Base-by-base conservation (phyloP, 2,113 vertebrate species). In the Circaetus cinerascens region DNA sequence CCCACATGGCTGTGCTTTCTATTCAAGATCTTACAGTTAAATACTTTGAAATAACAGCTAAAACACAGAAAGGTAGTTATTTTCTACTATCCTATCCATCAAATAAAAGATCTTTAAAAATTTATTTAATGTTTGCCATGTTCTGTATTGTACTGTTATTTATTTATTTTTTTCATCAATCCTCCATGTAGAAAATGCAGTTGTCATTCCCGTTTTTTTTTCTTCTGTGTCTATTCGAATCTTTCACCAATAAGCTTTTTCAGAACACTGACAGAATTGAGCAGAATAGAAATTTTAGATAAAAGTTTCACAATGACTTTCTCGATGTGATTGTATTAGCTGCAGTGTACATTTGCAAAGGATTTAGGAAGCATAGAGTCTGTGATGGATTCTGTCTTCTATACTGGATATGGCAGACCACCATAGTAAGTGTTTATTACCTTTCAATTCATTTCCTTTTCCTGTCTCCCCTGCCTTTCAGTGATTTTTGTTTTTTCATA, bases 11-110 rank as follows among this genome's bases (percentile, higher is more conserved):
- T 46, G 99, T 99, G 13, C 98, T 99, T 59, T 99, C 99, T 92
- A 99, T 99, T 86, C 99, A 99, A 90, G 99, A 99, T 94, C 98
- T 99, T 93, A 99, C 99, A 32, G 99, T 99, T 95, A 99, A 99
- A 97, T 99, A 99, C 96, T 99, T 99, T 69, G 99, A 99, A 98
- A 99, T 99, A 97, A 99, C 99, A 45, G 99, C 99, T 43, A 98
- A 99, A 79, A 98, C 99, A 75, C 99, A 99, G 96, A 99, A 99
- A 99, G 99, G 99, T 99, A 98, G 96, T n/a, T 82, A 51, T 66
- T 59, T 88, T 69, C 19, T 62, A 29, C 45, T 64, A 7, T 72
- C 10, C 41, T 93, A 30, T 63, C 13, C 2, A 3, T 72, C 16
- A 74, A 19, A 29, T 66, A 63, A 80, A 45, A 32, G 4, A 53